Evolutionary conservation across 2,888 invertebrate genomes (phyloP).

Genomic region (Uropetala carovei): DNA sequence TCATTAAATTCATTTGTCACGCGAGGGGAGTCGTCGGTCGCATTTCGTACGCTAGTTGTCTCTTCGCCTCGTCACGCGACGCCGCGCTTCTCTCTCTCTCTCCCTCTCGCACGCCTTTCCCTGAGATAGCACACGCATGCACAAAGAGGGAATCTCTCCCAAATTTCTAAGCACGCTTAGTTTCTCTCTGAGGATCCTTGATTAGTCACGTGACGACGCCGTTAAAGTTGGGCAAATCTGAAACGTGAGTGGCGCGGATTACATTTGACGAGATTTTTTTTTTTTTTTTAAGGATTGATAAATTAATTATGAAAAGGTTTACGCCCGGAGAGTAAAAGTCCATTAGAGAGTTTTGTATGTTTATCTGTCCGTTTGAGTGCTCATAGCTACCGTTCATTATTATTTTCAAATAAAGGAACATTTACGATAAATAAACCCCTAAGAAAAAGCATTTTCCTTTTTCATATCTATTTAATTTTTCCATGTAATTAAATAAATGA

Average conservation of each 20-base stretch:
- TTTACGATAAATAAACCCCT: no score
- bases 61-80: constrained; percentile 19
- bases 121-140: not conserved
- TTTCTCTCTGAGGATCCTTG: not conserved
- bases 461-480: no score
- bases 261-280: not conserved
- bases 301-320: not conserved
- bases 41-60: not conserved
- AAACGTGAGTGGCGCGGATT: not conserved
- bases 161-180: no score
- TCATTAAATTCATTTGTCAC: constrained; percentile 22
- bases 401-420: no score
- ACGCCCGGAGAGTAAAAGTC: not conserved
- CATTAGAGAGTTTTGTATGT: no score
- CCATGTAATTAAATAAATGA: no score
- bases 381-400: no score
- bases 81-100: not conserved
- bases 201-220: not conserved
- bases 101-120: not conserved
- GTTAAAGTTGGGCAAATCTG: not conserved
- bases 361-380: no score
- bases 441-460: no score
- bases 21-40: not conserved
- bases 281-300: not conserved
- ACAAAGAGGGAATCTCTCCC: not conserved